Percentiles rank a stretch among this genome's conserved stretches.
Evolutionary conservation across 2,797 vertebrate genomes (phyloP).

Genomic region (Eospalax fontanierii): DNA sequence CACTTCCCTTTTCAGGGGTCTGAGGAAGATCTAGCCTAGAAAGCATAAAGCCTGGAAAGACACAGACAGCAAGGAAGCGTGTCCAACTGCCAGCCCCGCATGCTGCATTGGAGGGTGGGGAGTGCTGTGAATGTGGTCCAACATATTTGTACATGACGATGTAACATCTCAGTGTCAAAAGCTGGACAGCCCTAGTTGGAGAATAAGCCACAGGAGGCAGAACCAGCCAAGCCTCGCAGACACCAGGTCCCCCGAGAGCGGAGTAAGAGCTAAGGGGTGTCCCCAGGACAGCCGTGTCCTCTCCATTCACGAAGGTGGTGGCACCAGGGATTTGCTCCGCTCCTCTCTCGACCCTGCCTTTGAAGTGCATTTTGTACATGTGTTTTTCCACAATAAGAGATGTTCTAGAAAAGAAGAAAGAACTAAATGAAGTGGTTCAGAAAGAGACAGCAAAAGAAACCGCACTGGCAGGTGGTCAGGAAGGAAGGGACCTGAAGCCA

Average conservation of each 20-base stretch:
- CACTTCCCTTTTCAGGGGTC: background rate
- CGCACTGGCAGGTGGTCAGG: background rate
- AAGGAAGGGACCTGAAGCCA: background rate
- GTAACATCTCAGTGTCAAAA: background rate
- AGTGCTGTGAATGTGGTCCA: background rate
- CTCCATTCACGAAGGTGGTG: background rate
- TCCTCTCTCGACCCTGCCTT: accelerated
- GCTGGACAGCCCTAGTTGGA: background rate
- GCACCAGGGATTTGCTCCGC: accelerated
- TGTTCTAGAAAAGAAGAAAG: background rate
- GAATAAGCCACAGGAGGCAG: background rate
- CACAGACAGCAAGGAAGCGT: background rate
- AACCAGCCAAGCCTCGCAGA: background rate
- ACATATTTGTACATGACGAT: background rate
- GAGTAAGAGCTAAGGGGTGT: accelerated
- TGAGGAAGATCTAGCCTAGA: background rate
- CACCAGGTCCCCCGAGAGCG: background rate
- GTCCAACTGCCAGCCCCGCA: background rate
- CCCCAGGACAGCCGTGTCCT: accelerated
- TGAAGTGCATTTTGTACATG: background rate
- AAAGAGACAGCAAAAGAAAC: conserved; percentile 11
- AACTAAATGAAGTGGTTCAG: background rate
- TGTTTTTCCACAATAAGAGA: background rate
- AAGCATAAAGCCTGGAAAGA: background rate
- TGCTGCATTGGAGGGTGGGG: background rate